Evolutionary conservation across 1,140 invertebrate species (phyloP).

Genomic region (Tenebrio molitor): DNA sequence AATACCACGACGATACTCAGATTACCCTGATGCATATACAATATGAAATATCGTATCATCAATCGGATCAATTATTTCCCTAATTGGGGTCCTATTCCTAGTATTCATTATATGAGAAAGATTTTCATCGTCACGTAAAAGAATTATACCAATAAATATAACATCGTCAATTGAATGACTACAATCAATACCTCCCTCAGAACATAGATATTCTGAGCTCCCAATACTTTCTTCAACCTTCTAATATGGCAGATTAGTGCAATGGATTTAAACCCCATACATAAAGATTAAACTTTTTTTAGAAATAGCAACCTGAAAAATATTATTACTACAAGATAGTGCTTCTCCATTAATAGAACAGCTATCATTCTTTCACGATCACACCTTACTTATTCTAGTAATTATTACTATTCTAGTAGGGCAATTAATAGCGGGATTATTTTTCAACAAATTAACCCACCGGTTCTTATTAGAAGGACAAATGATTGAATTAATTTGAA

Average conservation of each 20-base stretch:
- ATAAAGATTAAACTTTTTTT: slow-evolving; percentile 71
- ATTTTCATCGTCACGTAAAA: slow-evolving; percentile 64
- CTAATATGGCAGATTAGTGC: slow-evolving; percentile 72
- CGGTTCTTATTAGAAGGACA: slow-evolving; percentile 70
- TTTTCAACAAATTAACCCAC: slow-evolving; percentile 69
- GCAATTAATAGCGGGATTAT: slow-evolving; percentile 71
- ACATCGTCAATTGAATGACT: slow-evolving; percentile 73
- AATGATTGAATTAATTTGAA: slow-evolving; percentile 76
- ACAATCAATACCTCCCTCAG: slow-evolving; percentile 69
- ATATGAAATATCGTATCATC: slow-evolving; percentile 77
- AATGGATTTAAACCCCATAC: slow-evolving; percentile 72
- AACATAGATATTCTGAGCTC: slow-evolving; percentile 72
- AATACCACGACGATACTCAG: slow-evolving; percentile 80
- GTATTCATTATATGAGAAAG: slow-evolving; percentile 70
- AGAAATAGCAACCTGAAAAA: slow-evolving; percentile 66
- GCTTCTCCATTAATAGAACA: slow-evolving; percentile 72
- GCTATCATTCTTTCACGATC: slow-evolving; percentile 74
- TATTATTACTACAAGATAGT: slow-evolving; percentile 49
- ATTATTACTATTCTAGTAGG: slow-evolving; percentile 72
- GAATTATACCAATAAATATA: slow-evolving; percentile 67
- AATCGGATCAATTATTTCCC: slow-evolving; percentile 73
- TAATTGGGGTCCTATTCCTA: slow-evolving; percentile 70
- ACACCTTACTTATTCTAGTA: slow-evolving; percentile 71
- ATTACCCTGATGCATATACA: slow-evolving; percentile 77
- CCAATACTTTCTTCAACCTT: slow-evolving; percentile 68